Conservation (phyloP, 2,797 vertebrate genomes). For the Gymnopithys bicolor region DNA sequence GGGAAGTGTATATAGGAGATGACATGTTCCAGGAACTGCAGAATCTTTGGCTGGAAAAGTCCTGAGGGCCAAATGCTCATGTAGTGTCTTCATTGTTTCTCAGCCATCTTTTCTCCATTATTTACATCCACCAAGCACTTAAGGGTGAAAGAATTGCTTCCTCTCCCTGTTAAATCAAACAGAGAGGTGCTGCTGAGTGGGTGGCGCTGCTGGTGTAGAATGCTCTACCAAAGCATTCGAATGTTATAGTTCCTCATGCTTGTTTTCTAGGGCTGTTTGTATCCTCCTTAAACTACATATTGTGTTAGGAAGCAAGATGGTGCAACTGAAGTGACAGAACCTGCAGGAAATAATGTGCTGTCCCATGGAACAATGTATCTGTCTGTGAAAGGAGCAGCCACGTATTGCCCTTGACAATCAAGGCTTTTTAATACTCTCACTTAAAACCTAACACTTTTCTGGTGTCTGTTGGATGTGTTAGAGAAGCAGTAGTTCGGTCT, state of each 20-base stretch:
- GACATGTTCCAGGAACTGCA: not conserved
- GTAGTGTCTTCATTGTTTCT: not conserved
- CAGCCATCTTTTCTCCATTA: not conserved
- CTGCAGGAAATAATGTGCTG: not conserved
- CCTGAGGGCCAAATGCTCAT: not conserved
- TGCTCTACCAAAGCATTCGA: not conserved
- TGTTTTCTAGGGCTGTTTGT: not conserved
- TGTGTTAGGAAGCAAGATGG: not conserved
- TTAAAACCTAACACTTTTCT: not conserved
- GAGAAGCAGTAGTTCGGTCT: not conserved
- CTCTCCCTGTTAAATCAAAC: not conserved
- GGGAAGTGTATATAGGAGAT: not conserved
- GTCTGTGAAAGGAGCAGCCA: not conserved
- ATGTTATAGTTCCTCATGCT: not conserved
- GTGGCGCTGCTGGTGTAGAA: not conserved
- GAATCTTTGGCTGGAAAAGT: not conserved
- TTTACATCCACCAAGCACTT: not conserved
- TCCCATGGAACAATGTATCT: not conserved
- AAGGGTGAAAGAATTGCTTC: not conserved
- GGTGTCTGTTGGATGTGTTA: not conserved
- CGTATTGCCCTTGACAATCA: not conserved
- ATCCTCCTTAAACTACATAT: not conserved
- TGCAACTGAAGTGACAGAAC: not conserved
- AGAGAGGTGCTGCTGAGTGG: not conserved
- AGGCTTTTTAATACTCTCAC: fast-evolving